Percentiles rank a stretch among this genome's conserved stretches.
Conservation (phyloP, 2,797 vertebrate genomes). For the Manis javanica region DNA sequence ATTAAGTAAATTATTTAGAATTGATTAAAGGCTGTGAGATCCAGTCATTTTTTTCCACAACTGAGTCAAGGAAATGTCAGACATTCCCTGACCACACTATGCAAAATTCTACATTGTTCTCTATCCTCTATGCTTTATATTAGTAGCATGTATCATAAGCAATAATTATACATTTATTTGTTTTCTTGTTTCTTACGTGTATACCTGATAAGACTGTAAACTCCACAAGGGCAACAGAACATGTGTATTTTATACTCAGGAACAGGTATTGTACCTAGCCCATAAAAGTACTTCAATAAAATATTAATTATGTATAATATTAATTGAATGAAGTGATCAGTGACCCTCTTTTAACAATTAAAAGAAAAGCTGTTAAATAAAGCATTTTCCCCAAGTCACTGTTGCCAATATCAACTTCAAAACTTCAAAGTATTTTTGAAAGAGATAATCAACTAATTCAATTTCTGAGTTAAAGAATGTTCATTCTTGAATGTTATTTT, state of each 20-base stretch:
- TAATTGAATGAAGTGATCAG: not conserved
- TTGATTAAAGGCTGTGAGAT: not conserved
- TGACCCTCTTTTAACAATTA: conserved; percentile 5
- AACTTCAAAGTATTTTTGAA: not conserved
- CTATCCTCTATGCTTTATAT: not conserved
- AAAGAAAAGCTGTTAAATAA: not conserved
- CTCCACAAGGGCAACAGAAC: not conserved
- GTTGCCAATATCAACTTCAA: not conserved
- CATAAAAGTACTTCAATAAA: not conserved
- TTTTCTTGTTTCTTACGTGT: not conserved
- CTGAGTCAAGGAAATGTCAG: not conserved
- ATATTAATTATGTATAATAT: not conserved
- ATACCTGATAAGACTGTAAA: not conserved
- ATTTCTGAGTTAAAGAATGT: not conserved
- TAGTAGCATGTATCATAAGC: not conserved
- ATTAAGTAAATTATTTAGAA: conserved; percentile 1
- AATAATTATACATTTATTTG: not conserved
- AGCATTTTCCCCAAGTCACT: not conserved
- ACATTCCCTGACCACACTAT: not conserved
- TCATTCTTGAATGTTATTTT: not conserved
- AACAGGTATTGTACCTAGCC: not conserved
- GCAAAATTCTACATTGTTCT: not conserved
- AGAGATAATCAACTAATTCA: not conserved
- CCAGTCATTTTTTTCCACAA: not conserved
- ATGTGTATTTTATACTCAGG: not conserved